Evolutionary conservation across 2,113 vertebrate genomes (phyloP), one percentile per base, ranked within the genome.

Genomic region (Geococcyx californianus): DNA sequence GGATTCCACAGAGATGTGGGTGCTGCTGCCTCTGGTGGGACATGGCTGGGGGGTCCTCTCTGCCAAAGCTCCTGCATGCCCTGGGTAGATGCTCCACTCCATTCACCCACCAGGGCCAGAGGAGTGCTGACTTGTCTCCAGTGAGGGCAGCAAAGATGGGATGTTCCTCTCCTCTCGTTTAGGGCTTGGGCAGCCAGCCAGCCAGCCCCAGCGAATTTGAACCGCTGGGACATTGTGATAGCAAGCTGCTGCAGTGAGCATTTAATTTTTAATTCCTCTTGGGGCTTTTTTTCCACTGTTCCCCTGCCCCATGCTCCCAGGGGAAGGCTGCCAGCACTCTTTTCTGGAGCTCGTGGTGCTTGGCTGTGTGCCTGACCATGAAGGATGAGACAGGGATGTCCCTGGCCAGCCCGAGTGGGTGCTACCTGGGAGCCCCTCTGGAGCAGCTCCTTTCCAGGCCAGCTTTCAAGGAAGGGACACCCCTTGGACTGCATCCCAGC

Each of bases 211-310:
- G 38, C 0, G 5, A 76, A 95, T 82, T 66, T 68, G 76, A 93
- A 73, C n/a, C 11, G 5, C n/a, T 77, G 33, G 47, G 47, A 84
- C 7, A 23, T 10, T 10, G 59, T 20, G 10, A 73, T 72, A 76
- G 74, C 58, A 70, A 93, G 49, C 25, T 24, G 4, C 90, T 69
- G 52, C 38, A 19, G 8, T 0, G 1, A 80, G 28, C 34, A 21
- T n/a, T 91, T 93, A 79, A 94, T 90, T 81, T 94, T 96, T 93
- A 90, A 82, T 83, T 83, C 51, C n/a, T 77, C 33, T 58, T 12
- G 64, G 59, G 59, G 17, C 9, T 93, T 77, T 36, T 89, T 70
- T 92, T 69, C 59, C 45, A 31, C 36, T 0, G 4, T 21, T 19
- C 10, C 12, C 4, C 10, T 49, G 47, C 47, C 14, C 8, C 1